Evolutionary conservation across 1,140 invertebrate genomes (phyloP), one percentile per base, ranked within the genome.

Genomic region (Drusus annulatus): DNA sequence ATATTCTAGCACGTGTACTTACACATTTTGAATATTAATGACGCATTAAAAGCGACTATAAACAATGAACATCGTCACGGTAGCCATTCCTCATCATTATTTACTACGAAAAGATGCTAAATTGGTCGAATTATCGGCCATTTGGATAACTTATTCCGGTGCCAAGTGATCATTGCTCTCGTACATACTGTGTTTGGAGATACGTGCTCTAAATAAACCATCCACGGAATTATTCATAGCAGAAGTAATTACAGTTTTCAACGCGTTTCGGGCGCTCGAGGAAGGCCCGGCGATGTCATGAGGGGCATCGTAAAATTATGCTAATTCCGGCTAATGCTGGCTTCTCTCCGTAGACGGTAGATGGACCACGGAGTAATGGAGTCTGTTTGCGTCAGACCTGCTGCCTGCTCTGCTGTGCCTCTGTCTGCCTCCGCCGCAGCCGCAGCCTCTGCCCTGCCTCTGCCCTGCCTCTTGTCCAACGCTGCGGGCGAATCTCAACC

Each of bases 241-340:
- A 15, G 80, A 54, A 60, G 80, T 82, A 79, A 82, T 82, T 82
- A 82, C 80, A 79, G 56, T 76, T 82, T 79, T 82, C 80, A 79
- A 73, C 77, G 80, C 69, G 36, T 77, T 58, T 77, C 45, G 58
- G 60, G 17, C 63, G 13, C 75, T 69, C 51, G 71, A 60, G 58
- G 63, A 80, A 71, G 31, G 50, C 17, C 31, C 68, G 68, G 10
- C 68, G 68, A 81, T 81, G 76, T 81, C 80, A 65, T 65, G 68
- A 71, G n/a, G 68, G 80, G 69, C 50, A 63, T 79, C 75, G 73
- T 79, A 73, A 82, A 79, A 76, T 82, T 82, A 82, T 82, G 80
- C 77, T 79, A 82, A 82, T 82, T 79, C 78, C 58, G 77, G 76
- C 77, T 82, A 82, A 82, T 82, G 80, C 74, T 77, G 80, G 78